These are phyloP conservation scores for Drosophila melanosoma DNA, from an alignment of 2,888 invertebrate genomes.

Conservation along the genomic window DNA sequence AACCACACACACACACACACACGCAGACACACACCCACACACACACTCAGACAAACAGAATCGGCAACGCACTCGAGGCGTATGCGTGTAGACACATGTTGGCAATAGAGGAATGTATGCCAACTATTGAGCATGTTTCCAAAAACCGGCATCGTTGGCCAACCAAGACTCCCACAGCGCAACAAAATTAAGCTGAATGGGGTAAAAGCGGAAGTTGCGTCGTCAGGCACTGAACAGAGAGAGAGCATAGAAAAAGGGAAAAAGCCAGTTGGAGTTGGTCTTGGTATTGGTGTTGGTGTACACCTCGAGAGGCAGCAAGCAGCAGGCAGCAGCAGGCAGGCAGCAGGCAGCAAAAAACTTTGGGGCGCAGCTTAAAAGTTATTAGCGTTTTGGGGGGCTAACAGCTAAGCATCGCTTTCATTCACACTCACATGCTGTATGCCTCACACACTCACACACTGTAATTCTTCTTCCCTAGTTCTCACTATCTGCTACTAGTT, in stretches of 20 bases:
- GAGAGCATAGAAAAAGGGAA: conserved; percentile 11
- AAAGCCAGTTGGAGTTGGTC: no score
- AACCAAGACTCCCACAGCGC: conserved; percentile 50
- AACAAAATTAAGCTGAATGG: conserved; percentile 71
- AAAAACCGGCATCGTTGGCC: conserved; percentile 66
- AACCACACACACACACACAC: background rate
- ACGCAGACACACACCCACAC: conserved; percentile 6
- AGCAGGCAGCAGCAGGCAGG: conserved; percentile 35
- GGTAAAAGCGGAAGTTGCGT: conserved; percentile 75
- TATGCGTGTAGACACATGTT: conserved; percentile 62
- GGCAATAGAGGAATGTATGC: conserved; percentile 48
- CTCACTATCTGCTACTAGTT: background rate
- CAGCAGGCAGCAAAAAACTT: conserved; percentile 60
- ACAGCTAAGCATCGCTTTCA: conserved; percentile 39
- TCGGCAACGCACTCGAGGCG: conserved; percentile 19
- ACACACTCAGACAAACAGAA: background rate
- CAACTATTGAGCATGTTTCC: conserved; percentile 74
- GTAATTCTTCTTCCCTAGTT: background rate
- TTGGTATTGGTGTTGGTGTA: no score
- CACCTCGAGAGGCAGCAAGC: conserved; percentile 14
- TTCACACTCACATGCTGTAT: background rate
- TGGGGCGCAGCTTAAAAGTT: conserved; percentile 77
- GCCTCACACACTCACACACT: background rate
- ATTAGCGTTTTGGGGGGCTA: conserved; percentile 76
- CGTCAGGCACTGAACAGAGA: conserved; percentile 48